phyloP scores from a whole-genome alignment of 2,888 invertebrate genomes.

The Sabatieria punctata region DNA sequence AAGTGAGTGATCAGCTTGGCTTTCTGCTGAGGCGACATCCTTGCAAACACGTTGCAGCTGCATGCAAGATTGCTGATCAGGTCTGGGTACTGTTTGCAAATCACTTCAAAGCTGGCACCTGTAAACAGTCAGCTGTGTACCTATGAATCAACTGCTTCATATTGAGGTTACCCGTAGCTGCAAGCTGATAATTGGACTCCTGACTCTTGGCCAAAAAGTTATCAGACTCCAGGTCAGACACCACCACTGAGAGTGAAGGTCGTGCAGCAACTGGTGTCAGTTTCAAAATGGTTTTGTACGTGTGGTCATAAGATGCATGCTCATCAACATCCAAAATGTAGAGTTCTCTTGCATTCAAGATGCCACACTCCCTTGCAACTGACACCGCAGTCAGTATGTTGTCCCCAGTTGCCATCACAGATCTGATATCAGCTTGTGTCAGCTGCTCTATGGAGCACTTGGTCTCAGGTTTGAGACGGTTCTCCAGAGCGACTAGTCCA shows the following conservation, averaged over 20 bases:
- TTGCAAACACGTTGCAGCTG: conserved; percentile 34
- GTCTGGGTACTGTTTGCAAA: no score
- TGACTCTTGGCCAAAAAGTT: no score
- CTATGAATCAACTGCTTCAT: no score
- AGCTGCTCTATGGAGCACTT: conserved; percentile 32
- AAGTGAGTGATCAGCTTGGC: conserved; percentile 53
- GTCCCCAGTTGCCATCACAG: conserved; percentile 83
- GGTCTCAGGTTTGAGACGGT: conserved; percentile 48
- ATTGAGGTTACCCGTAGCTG: no score
- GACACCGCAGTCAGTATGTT: conserved; percentile 80
- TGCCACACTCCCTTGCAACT: conserved; percentile 66
- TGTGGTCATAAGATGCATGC: no score
- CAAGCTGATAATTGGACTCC: no score
- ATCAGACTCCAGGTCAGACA: no score
- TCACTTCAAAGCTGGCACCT: no score
- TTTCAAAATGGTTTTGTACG: neutral
- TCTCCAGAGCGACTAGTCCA: conserved; percentile 83
- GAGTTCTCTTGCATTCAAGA: conserved; percentile 30
- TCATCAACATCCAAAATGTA: conserved; percentile 6
- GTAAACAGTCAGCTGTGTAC: no score
- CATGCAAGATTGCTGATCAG: no score
- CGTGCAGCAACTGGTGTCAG: conserved; percentile 2
- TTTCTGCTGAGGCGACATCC: conserved; percentile 45
- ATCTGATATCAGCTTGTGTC: conserved; percentile 50
- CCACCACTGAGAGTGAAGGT: no score